Conservation (phyloP, 2,888 invertebrate species). For the Onthophagus sagittarius region DNA sequence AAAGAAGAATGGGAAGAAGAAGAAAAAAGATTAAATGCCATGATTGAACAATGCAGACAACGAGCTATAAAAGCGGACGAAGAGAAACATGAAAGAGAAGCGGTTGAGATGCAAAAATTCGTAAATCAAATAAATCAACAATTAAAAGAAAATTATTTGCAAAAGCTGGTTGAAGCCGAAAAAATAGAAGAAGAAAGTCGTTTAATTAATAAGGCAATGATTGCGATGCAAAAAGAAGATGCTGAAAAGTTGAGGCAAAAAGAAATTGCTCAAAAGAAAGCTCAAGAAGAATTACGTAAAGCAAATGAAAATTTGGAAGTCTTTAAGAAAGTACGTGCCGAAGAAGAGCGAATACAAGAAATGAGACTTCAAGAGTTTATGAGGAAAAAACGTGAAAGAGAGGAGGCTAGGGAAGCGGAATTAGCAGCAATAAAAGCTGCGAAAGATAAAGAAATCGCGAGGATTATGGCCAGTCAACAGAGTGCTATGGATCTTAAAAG, state of each 20-base stretch:
- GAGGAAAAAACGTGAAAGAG: constrained; percentile 58
- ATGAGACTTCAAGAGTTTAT: constrained; percentile 62
- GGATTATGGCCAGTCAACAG: constrained; percentile 51
- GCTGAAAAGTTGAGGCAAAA: constrained; percentile 57
- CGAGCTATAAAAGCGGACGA: constrained; percentile 56
- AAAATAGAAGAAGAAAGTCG: constrained; percentile 66
- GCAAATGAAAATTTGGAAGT: constrained; percentile 60
- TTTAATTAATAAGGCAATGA: constrained; percentile 58
- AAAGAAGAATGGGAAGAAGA: constrained; percentile 57
- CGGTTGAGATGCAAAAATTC: constrained; percentile 34
- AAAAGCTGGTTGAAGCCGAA: constrained; percentile 58
- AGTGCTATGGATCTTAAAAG: constrained; percentile 52
- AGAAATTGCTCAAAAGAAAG: constrained; percentile 51
- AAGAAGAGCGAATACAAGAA: constrained; percentile 64
- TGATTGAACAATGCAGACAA: constrained; percentile 68
- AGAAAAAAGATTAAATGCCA: constrained; percentile 58
- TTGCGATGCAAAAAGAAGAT: constrained; percentile 63
- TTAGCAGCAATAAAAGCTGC: constrained; percentile 53
- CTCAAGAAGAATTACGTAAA: constrained; percentile 58
- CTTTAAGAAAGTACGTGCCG: constrained; percentile 59
- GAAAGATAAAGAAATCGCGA: constrained; percentile 60
- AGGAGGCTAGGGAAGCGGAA: constrained; percentile 55
- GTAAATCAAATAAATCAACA: constrained; percentile 47
- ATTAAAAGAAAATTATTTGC: constrained; percentile 53
- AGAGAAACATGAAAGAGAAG: constrained; percentile 42